Conservation (phyloP, 2,113 vertebrate species). For the Tinamus guttatus region DNA sequence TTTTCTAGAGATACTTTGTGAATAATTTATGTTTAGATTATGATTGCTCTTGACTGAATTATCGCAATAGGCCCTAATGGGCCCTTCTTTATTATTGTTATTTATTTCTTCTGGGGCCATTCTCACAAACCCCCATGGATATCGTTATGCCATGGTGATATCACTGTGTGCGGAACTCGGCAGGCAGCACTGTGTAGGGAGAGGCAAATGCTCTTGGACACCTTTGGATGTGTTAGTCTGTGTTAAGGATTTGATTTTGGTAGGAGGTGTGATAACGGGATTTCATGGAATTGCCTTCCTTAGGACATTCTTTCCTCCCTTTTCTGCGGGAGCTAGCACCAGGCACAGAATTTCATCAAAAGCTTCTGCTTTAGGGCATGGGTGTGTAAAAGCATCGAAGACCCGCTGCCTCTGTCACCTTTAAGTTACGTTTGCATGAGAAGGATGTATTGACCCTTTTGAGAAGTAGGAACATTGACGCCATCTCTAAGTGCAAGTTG, state of each 20-base stretch:
- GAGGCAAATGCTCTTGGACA: not conserved
- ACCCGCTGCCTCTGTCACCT: not conserved
- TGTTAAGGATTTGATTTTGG: not conserved
- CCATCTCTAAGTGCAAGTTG: not conserved
- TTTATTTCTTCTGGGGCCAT: not conserved
- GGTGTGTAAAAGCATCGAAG: not conserved
- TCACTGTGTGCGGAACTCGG: not conserved
- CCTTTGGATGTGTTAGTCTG: not conserved
- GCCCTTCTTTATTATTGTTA: not conserved
- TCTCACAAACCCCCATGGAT: not conserved
- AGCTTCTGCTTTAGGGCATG: not conserved
- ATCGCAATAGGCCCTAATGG: not conserved
- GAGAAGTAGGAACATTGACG: not conserved
- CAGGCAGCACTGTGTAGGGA: not conserved
- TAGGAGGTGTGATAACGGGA: not conserved
- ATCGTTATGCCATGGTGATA: accelerated
- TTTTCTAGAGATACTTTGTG: not conserved
- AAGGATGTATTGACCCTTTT: not conserved
- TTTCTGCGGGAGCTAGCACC: accelerated
- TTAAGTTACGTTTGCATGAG: not conserved
- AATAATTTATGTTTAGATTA: accelerated
- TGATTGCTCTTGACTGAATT: not conserved
- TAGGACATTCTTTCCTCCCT: not conserved
- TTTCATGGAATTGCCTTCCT: not conserved
- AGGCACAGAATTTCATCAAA: not conserved